Conservation (phyloP, 2,797 vertebrate genomes). For the Chelonia mydas region DNA sequence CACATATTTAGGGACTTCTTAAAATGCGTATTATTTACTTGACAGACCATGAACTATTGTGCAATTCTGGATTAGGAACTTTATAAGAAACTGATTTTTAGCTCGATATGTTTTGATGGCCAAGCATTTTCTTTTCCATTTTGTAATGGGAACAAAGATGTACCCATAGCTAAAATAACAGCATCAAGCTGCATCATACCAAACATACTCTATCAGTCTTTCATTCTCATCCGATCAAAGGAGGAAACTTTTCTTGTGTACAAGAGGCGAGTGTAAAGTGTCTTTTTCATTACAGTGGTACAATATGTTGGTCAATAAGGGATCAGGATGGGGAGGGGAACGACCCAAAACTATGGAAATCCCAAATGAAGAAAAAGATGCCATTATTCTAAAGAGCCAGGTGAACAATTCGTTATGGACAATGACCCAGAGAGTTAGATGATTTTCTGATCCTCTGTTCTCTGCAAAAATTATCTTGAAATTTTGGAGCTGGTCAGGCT, state of each 20-base stretch:
- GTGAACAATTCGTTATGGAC: not conserved
- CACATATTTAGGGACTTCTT: conserved; percentile 4
- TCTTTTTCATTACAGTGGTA: not conserved
- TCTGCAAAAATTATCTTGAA: not conserved
- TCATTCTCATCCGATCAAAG: not conserved
- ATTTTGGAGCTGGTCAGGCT: not conserved
- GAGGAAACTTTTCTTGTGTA: not conserved
- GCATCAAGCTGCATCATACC: not conserved
- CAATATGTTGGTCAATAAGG: not conserved
- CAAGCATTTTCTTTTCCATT: not conserved
- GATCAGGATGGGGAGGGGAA: not conserved
- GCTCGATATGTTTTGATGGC: not conserved
- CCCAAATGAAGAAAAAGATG: not conserved
- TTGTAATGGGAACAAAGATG: conserved; percentile 3
- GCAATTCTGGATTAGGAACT: conserved; percentile 11
- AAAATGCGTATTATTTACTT: conserved; percentile 18
- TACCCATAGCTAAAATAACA: not conserved
- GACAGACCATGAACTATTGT: conserved; percentile 8
- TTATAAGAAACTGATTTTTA: conserved; percentile 29
- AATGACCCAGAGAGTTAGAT: not conserved
- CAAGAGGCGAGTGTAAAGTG: not conserved
- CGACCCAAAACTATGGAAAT: not conserved
- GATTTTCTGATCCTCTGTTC: not conserved
- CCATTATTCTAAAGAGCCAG: not conserved
- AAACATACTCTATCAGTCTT: not conserved